Conservation (phyloP, 2,797 vertebrate species). For the Tiaroga cobitis region DNA sequence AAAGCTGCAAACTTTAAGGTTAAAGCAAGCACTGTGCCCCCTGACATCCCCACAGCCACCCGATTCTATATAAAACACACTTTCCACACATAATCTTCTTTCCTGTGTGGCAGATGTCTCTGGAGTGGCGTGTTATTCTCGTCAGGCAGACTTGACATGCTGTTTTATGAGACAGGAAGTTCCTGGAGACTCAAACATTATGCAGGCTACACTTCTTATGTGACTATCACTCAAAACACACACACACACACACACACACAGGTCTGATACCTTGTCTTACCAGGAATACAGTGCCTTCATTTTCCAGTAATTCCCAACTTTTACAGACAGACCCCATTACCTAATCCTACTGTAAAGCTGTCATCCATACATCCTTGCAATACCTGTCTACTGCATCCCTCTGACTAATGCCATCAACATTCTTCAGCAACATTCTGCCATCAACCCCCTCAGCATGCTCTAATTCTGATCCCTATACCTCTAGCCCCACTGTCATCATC, state of each 20-base stretch:
- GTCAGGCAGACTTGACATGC: conserved; percentile 76
- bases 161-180: conserved; percentile 75
- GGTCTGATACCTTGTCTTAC: background rate
- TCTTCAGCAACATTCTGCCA: too few relatives aligned
- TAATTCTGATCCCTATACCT: background rate
- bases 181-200: conserved; percentile 70
- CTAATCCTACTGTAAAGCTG: conserved; percentile 14
- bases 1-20: background rate
- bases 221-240: conserved; percentile 41
- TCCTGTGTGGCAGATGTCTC: conserved; percentile 46
- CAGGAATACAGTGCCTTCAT: conserved; percentile 3
- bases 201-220: conserved; percentile 38
- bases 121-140: conserved; percentile 77
- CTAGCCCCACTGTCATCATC: background rate
- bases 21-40: conserved; percentile 4
- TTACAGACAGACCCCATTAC: conserved; percentile 25
- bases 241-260: conserved; percentile 26
- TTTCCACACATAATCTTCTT: conserved; percentile 45
- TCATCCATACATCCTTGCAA: conserved; percentile 13
- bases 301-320: conserved; percentile 17
- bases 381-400: background rate
- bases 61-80: conserved; percentile 10
- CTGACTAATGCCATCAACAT: conserved; percentile 6
- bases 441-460: background rate
- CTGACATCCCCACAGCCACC: background rate